Base-by-base conservation (phyloP, 2,888 invertebrate species). In the Plemyria rubiginata region DNA sequence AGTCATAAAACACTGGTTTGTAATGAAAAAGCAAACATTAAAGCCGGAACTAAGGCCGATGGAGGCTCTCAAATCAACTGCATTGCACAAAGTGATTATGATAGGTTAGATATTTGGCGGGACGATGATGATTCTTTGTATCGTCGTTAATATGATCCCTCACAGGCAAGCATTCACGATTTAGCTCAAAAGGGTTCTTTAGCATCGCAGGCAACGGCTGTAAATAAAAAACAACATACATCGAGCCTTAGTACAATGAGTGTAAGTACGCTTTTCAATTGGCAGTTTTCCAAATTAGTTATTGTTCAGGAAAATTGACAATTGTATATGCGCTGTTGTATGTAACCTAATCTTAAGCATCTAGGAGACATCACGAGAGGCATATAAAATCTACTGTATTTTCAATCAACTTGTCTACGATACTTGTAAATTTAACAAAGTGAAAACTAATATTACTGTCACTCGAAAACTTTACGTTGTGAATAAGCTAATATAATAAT, bases 151-250 rank as follows among this genome's bases (percentile, higher is more conserved):
- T 87, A 91, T 92, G 92, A 91, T 91, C 88, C 91, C 88, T 91
- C 90, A 92, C 91, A 92, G 91, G 92, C 92, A 92, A 92, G 92
- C 92, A 92, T 92, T 92, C 92, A 92, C 91, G 90, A 87, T 92
- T 90, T 92, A 92, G 91, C 91, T 92, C 92, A 92, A 92, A 92
- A 91, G 89, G 92, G 88, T 86, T 92, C 87, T 90, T 88, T 92
- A 92, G 92, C 92, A 91, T 92, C 90, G 90, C 92, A 92, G 93
- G 92, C 92, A 91, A 90, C 90, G 87, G 91, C 93, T 93, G 93
- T 90, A 92, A 93, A 92, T 92, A 92, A 93, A 89, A 92, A 92
- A 92, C 91, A 92, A 92, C 91, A 92, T 90, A 92, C 88, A 92
- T 90, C 91, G 92, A 90, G 92, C 91, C 92, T 91, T 90, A 90